Evolutionary conservation across 2,797 vertebrate species (phyloP).

Genomic region (Sparus aurata): DNA sequence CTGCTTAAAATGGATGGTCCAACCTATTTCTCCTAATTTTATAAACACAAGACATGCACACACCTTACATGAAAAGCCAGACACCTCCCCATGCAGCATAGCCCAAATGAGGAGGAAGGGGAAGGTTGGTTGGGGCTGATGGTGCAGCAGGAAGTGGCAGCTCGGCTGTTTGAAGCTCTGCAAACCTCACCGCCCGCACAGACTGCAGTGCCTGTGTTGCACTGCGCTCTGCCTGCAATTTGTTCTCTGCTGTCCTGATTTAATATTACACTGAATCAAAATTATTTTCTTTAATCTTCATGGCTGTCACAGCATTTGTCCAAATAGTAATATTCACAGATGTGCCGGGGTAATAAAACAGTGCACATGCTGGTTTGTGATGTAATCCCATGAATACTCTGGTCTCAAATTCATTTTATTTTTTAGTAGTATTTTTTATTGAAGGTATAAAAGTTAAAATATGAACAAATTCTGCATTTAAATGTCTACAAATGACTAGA

Average conservation of each 20-base stretch:
- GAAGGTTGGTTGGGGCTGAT: neutral
- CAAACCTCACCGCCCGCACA: neutral
- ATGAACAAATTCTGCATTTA: too few relatives aligned
- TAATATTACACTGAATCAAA: slow-evolving; percentile 3
- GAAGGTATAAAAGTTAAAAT: neutral
- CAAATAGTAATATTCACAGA: slow-evolving; percentile 17
- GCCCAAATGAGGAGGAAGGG: slow-evolving; percentile 23
- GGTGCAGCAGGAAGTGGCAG: slow-evolving; percentile 35
- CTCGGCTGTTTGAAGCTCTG: slow-evolving; percentile 5
- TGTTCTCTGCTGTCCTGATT: slow-evolving; percentile 1
- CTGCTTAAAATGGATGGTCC: slow-evolving; percentile 14
- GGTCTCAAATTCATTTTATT: neutral
- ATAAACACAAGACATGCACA: neutral
- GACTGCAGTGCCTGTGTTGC: neutral
- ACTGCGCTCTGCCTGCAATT: slow-evolving; percentile 23
- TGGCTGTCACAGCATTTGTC: neutral
- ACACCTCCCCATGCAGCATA: slow-evolving; percentile 11
- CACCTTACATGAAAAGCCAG: neutral
- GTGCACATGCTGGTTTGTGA: neutral
- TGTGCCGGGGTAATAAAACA: slow-evolving; percentile 14
- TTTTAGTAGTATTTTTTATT: neutral
- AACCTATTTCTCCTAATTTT: neutral
- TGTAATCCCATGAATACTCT: neutral
- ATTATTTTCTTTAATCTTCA: slow-evolving; percentile 1
- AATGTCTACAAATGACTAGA: too few relatives aligned